Evolutionary conservation across 2,888 invertebrate species (phyloP).

Genomic region (Teleogryllus oceanicus): DNA sequence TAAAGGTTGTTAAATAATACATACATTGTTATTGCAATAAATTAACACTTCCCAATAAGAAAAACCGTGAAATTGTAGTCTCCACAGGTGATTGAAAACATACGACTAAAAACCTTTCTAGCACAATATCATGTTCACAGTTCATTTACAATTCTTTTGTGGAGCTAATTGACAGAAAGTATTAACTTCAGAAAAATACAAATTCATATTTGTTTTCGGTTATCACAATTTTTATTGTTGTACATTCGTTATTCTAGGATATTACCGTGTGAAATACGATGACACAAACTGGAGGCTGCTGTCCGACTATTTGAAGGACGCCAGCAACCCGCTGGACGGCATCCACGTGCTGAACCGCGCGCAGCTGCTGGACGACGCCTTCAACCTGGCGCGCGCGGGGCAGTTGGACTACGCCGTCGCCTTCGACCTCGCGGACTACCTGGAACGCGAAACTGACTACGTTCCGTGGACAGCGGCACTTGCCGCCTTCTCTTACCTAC

Average conservation of each 20-base stretch:
- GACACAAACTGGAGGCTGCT: constrained; percentile 56
- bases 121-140: too few species aligned
- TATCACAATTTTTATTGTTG: too few species aligned
- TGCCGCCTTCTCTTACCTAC: background rate
- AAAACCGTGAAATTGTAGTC: too few species aligned
- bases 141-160: too few species aligned
- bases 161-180: too few species aligned
- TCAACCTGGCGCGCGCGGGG: background rate
- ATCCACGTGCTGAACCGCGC: background rate
- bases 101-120: too few species aligned
- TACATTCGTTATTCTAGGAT: constrained; percentile 39
- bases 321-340: background rate
- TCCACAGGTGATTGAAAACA: too few species aligned
- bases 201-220: too few species aligned
- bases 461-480: background rate
- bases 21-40: too few species aligned
- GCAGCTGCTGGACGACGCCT: background rate
- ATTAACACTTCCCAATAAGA: too few species aligned
- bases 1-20: too few species aligned
- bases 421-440: background rate
- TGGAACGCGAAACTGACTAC: background rate
- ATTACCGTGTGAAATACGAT: constrained; percentile 63
- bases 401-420: background rate
- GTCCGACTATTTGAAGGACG: constrained; percentile 46
- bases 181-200: too few species aligned